Evolutionary conservation across 2,113 vertebrate genomes (phyloP).

Genomic region (Promerops cafer): DNA sequence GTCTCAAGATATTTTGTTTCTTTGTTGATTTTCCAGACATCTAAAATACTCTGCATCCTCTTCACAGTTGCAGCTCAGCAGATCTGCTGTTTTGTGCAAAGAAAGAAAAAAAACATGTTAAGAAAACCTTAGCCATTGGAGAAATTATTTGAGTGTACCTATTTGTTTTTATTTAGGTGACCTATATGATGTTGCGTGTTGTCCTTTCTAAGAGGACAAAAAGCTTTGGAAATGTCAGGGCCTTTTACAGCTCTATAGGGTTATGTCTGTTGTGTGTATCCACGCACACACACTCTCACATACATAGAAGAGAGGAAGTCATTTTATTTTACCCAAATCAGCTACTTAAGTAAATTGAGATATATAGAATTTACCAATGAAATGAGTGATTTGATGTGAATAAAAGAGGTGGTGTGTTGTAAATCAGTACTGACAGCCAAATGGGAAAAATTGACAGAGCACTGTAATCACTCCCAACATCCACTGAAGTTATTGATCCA

Average conservation of each 20-base stretch:
- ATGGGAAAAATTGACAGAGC: constrained; percentile 90
- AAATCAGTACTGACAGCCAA: constrained; percentile 84
- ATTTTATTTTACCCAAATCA: constrained; percentile 85
- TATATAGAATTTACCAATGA: constrained; percentile 84
- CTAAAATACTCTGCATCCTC: neutral
- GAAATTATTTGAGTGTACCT: neutral
- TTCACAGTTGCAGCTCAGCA: neutral
- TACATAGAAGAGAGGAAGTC: constrained; percentile 67
- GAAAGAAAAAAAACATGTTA: neutral
- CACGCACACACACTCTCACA: neutral
- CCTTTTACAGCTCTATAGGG: constrained; percentile 49
- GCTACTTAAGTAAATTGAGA: constrained; percentile 86
- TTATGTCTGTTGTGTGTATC: constrained; percentile 55
- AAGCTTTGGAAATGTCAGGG: neutral
- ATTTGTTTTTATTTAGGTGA: neutral
- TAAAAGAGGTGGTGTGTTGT: constrained; percentile 80
- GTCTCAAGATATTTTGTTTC: neutral
- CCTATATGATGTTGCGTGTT: neutral
- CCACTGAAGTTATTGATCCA: constrained; percentile 96
- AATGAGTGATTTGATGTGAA: constrained; percentile 86
- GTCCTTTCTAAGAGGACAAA: constrained; percentile 21
- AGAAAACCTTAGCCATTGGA: neutral
- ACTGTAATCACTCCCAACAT: constrained; percentile 92
- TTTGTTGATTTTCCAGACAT: neutral
- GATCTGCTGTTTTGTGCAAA: neutral